These are phyloP conservation scores for Drosophila aldrichi DNA, from an alignment of 2,888 invertebrate genomes.

Conservation along the genomic window DNA sequence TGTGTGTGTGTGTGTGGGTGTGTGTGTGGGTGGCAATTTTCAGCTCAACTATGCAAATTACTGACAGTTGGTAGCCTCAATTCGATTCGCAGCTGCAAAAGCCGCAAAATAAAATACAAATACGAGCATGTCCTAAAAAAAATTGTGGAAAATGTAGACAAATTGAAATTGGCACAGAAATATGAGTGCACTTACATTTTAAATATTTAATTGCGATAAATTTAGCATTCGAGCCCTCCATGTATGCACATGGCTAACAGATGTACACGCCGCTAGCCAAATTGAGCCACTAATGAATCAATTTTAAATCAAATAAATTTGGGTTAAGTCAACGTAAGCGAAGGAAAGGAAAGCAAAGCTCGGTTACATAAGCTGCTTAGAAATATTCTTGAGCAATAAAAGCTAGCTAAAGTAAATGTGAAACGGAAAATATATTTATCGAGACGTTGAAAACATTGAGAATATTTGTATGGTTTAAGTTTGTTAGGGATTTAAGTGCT, in stretches of 20 bases:
- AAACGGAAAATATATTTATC: too few relatives aligned
- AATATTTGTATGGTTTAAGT: too few relatives aligned
- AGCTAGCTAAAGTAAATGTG: background rate
- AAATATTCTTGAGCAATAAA: background rate
- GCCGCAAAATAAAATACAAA: conserved; percentile 42
- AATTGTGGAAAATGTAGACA: background rate
- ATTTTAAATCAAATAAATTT: conserved; percentile 36
- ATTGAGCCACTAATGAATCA: conserved; percentile 40
- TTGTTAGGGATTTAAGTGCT: too few relatives aligned
- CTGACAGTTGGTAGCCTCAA: conserved; percentile 76
- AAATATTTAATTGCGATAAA: conserved; percentile 70
- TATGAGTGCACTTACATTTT: conserved; percentile 59
- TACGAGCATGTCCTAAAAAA: conserved; percentile 36
- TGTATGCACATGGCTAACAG: conserved; percentile 41
- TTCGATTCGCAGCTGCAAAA: conserved; percentile 65
- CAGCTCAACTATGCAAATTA: conserved; percentile 76
- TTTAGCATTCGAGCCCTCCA: conserved; percentile 38
- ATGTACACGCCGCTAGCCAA: conserved; percentile 5
- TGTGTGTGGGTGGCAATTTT: conserved; percentile 58
- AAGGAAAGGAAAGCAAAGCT: background rate
- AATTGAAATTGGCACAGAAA: conserved; percentile 64
- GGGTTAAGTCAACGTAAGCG: conserved; percentile 15
- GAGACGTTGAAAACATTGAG: too few relatives aligned
- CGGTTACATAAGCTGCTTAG: background rate
- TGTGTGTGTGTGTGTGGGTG: background rate